phyloP scores from a whole-genome alignment of 2,888 invertebrate species.

The Polyommatus icarus region DNA sequence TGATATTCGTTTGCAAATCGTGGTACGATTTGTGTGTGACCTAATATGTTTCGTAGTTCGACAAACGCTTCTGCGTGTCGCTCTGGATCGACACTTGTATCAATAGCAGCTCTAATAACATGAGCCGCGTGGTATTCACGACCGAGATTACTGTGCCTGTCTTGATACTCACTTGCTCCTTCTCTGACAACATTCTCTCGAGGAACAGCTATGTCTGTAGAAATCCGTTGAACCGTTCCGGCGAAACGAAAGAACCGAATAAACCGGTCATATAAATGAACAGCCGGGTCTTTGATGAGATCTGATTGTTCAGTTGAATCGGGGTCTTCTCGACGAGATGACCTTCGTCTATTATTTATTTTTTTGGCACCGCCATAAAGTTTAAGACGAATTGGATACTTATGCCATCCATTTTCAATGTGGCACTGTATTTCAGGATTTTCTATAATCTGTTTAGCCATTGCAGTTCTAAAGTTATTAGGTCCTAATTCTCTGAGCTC shows the following conservation, averaged over 20 bases:
- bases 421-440: conserved; percentile 25
- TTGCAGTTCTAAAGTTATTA: conserved; percentile 19
- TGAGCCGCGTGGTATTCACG: conserved; percentile 20
- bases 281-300: conserved; percentile 4
- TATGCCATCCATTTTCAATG: conserved; percentile 29
- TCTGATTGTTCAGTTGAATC: conserved; percentile 5
- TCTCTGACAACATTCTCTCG: conserved; percentile 12
- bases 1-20: conserved; percentile 31
- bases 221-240: conserved; percentile 26
- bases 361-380: conserved; percentile 28
- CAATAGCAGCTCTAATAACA: not conserved
- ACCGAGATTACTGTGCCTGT: conserved; percentile 19
- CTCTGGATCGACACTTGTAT: not conserved
- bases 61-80: not conserved
- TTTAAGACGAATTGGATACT: not conserved
- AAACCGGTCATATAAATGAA: conserved; percentile 27
- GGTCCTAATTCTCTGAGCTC: conserved; percentile 25
- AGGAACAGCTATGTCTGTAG: conserved; percentile 2
- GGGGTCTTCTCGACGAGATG: not conserved
- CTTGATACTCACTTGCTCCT: conserved; percentile 27
- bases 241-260: conserved; percentile 8
- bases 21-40: conserved; percentile 30
- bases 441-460: conserved; percentile 27
- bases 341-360: not conserved
- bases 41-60: conserved; percentile 27